These are phyloP conservation scores for Scaptomyza pallida DNA, from an alignment of 1,140 invertebrate genomes.

Conservation along the genomic window DNA sequence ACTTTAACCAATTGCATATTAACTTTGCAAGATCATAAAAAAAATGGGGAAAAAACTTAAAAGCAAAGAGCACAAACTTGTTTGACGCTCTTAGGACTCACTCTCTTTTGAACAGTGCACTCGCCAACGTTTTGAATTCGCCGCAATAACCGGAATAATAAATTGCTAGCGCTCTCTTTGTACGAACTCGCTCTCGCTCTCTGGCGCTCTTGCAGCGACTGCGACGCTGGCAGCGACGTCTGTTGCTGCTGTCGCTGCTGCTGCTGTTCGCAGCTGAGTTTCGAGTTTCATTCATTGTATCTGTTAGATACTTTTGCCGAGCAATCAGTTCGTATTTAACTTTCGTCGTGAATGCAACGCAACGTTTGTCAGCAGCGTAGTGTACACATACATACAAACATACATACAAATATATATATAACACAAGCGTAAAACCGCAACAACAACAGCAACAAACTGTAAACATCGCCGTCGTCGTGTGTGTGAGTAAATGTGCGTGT, in stretches of 20 bases:
- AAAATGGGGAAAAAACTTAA: slow-evolving; percentile 4
- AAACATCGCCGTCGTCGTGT: slow-evolving; percentile 15
- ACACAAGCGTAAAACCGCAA: slow-evolving; percentile 24
- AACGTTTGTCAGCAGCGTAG: slow-evolving; percentile 64
- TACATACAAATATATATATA: too few relatives aligned
- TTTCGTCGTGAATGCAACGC: slow-evolving; percentile 75
- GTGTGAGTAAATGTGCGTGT: slow-evolving; percentile 10
- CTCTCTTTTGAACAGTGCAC: background rate
- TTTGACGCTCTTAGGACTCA: slow-evolving; percentile 2
- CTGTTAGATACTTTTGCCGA: slow-evolving; percentile 50
- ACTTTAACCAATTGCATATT: background rate
- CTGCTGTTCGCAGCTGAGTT: slow-evolving; percentile 39
- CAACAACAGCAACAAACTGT: slow-evolving; percentile 37
- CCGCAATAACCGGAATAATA: slow-evolving; percentile 61
- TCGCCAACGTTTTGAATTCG: slow-evolving; percentile 42
- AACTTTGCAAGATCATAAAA: background rate
- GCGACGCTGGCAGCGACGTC: slow-evolving; percentile 28
- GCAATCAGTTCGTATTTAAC: slow-evolving; percentile 73
- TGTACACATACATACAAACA: too few relatives aligned
- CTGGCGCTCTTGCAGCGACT: slow-evolving; percentile 19
- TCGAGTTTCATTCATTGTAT: slow-evolving; percentile 78
- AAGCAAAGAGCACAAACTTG: background rate
- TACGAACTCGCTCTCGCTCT: slow-evolving; percentile 24
- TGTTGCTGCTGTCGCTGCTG: too few relatives aligned
- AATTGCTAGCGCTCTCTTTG: slow-evolving; percentile 13